phyloP scores from a whole-genome alignment of 2,888 invertebrate species.

The Bombylius major region DNA sequence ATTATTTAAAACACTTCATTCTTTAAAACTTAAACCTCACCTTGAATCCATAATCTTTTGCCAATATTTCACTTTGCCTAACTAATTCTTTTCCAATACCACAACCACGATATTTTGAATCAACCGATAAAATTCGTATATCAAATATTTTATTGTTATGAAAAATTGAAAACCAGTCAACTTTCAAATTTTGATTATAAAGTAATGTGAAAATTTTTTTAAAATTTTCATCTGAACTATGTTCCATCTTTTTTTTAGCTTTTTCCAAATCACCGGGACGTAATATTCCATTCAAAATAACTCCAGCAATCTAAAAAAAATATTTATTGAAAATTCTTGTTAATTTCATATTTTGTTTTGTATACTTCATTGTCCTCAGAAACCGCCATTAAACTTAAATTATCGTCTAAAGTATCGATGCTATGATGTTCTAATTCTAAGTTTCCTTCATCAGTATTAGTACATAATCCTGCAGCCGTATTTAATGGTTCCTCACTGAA shows the following conservation, averaged over 20 bases:
- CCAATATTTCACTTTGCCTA: slow-evolving; percentile 50
- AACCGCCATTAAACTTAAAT: slow-evolving; percentile 57
- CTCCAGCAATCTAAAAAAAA: slow-evolving; percentile 56
- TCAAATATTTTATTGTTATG: slow-evolving; percentile 57
- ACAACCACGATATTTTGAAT: slow-evolving; percentile 50
- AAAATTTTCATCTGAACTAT: slow-evolving; percentile 55
- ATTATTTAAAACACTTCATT: too few relatives aligned
- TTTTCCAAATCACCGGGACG: slow-evolving; percentile 58
- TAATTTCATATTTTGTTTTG: too few relatives aligned
- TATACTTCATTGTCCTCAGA: slow-evolving; percentile 48
- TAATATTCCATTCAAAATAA: slow-evolving; percentile 64
- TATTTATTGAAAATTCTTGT: too few relatives aligned
- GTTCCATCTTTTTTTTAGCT: slow-evolving; percentile 50
- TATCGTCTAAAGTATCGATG: slow-evolving; percentile 56
- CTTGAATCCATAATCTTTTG: slow-evolving; percentile 54
- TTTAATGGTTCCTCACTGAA: slow-evolving; percentile 78
- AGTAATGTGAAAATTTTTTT: slow-evolving; percentile 67
- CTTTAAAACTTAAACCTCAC: slow-evolving; percentile 32
- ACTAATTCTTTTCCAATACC: slow-evolving; percentile 65
- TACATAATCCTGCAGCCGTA: slow-evolving; percentile 59
- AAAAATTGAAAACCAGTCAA: slow-evolving; percentile 55
- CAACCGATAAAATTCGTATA: slow-evolving; percentile 68
- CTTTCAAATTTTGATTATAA: slow-evolving; percentile 53
- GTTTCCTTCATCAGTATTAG: slow-evolving; percentile 56
- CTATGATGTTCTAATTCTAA: slow-evolving; percentile 60